Conservation (phyloP, 2,113 vertebrate species). For the Campylomormyrus numenius region DNA sequence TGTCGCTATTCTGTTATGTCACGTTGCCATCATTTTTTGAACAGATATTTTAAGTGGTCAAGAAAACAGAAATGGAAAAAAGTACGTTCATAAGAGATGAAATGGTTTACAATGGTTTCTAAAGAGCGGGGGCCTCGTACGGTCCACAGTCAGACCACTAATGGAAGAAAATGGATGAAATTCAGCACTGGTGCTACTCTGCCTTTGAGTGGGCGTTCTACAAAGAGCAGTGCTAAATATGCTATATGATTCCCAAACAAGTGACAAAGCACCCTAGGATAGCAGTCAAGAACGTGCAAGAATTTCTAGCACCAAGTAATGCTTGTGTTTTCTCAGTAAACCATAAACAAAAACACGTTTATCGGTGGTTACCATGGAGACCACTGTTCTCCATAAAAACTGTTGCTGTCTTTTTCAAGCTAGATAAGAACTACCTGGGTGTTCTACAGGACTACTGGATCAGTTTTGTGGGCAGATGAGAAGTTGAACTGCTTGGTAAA, state of each 20-base stretch:
- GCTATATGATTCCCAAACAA: background rate
- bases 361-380: background rate
- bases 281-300: background rate
- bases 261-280: background rate
- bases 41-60: background rate
- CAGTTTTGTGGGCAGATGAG: background rate
- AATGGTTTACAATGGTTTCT: background rate
- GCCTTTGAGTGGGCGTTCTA: background rate
- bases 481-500: background rate
- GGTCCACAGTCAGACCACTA: background rate
- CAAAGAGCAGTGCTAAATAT: background rate
- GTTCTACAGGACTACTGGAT: background rate
- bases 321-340: background rate
- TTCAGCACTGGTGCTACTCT: background rate
- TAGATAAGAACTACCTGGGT: background rate
- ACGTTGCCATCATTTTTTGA: background rate
- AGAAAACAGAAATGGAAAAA: background rate
- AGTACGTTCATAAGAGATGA: background rate
- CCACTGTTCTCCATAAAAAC: background rate
- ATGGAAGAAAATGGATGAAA: background rate
- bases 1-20: background rate
- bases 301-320: background rate
- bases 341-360: background rate
- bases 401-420: background rate
- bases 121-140: background rate